Conservation (phyloP, 2,797 vertebrate genomes). For the Acanthornis magna region DNA sequence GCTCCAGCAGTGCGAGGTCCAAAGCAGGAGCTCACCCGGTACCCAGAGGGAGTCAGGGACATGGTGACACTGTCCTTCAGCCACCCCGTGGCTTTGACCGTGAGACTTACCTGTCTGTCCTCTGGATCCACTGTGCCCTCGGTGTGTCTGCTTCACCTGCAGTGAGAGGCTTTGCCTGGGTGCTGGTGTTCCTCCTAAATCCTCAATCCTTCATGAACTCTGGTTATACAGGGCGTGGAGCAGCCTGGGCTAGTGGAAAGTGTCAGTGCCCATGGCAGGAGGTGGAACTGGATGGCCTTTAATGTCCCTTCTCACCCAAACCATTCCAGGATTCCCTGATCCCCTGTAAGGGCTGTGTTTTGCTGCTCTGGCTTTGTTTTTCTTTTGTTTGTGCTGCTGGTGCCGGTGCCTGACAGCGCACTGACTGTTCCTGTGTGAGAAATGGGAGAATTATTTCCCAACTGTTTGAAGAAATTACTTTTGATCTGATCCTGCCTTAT, state of each 20-base stretch:
- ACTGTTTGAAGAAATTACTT: background rate
- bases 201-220: background rate
- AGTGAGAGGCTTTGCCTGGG: background rate
- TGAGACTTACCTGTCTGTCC: background rate
- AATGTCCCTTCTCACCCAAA: background rate
- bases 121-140: background rate
- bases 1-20: background rate
- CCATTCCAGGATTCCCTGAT: background rate
- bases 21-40: background rate
- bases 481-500: background rate
- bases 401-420: rapidly evolving
- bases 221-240: background rate
- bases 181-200: background rate
- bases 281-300: background rate
- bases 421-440: background rate
- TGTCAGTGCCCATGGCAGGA: background rate
- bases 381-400: background rate
- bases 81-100: background rate
- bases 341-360: rapidly evolving
- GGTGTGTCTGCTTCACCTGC: background rate
- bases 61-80: background rate
- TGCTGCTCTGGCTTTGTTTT: background rate
- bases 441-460: background rate
- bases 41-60: background rate
- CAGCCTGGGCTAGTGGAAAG: background rate